These are phyloP conservation scores for Seira ritae DNA, from an alignment of 2,888 invertebrate genomes.

Conservation along the genomic window DNA sequence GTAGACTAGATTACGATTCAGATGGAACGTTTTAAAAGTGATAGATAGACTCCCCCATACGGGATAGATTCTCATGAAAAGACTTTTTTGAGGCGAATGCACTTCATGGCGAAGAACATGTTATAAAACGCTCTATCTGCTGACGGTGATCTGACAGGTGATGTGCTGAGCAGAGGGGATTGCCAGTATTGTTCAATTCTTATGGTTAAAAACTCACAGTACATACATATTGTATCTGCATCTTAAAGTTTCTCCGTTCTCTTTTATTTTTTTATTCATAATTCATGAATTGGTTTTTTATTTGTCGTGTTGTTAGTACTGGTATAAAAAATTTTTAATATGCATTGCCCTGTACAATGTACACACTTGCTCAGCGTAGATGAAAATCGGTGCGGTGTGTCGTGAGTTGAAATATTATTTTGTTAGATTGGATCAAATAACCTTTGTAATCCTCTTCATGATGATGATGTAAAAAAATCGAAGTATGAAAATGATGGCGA, in stretches of 20 bases:
- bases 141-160: slow-evolving; percentile 14
- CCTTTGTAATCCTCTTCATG: slow-evolving; percentile 4
- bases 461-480: background rate
- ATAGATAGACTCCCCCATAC: too few relatives aligned
- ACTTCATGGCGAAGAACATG: background rate
- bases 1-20: too few relatives aligned
- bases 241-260: background rate
- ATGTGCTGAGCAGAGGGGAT: background rate
- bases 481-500: background rate
- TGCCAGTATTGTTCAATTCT: background rate
- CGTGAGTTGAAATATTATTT: slow-evolving; percentile 16
- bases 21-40: too few relatives aligned
- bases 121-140: background rate
- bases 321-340: background rate
- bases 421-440: slow-evolving; percentile 16
- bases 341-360: background rate
- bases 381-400: background rate
- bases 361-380: background rate
- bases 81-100: background rate
- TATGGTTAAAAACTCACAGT: background rate
- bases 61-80: background rate
- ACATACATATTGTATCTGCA: background rate
- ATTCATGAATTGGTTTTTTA: slow-evolving; percentile 16
- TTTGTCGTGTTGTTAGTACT: slow-evolving; percentile 10
- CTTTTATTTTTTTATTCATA: background rate